Evolutionary conservation across 2,113 vertebrate genomes (phyloP), one percentile per base, ranked within the genome.

Genomic region (Chroicocephalus ridibundus): DNA sequence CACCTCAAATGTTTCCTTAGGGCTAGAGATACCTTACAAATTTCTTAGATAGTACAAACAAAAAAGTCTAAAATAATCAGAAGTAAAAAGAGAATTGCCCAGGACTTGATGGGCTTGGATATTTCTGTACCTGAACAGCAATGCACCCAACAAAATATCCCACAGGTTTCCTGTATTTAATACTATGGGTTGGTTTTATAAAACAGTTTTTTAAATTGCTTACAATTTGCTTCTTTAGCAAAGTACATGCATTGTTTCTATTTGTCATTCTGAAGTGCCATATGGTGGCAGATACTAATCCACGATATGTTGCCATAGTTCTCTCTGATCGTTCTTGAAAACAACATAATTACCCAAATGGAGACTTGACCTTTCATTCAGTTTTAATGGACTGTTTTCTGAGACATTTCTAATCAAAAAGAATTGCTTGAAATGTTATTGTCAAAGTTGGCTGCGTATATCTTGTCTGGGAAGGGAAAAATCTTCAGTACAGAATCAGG

Each of bases 231-330:
- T 82, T 49, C 66, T 94, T 94, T 95, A 77, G 61, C 49, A 40
- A 82, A 96, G 72, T 86, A 61, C 46, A 54, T 29, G 47, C 72
- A 52, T 87, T 85, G 71, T 93, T 95, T 85, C 93, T 85, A 20
- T 95, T 93, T 94, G 84, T 96, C 78, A 88, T 87, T 95, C 84
- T 94, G 87, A 96, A 95, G 86, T 80, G 78, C 95, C 94, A 95
- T 97, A 97, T 95, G 95, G 97, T 95, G 89, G 87, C 93, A 90
- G 84, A 95, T 90, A 93, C 86, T 93, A 94, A 91, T 93, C 57
- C 75, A 89, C 90, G 95, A 64, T 92, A 88, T 93, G 91, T 88
- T 92, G 38, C 92, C 40, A 55, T 26, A 92, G 92, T 82, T 91
- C 52, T 94, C 64, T 93, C 71, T 94, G 88, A 95, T 96, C 91